Evolutionary conservation across 2,888 invertebrate genomes (phyloP).

Genomic region (Folsomia candida): DNA sequence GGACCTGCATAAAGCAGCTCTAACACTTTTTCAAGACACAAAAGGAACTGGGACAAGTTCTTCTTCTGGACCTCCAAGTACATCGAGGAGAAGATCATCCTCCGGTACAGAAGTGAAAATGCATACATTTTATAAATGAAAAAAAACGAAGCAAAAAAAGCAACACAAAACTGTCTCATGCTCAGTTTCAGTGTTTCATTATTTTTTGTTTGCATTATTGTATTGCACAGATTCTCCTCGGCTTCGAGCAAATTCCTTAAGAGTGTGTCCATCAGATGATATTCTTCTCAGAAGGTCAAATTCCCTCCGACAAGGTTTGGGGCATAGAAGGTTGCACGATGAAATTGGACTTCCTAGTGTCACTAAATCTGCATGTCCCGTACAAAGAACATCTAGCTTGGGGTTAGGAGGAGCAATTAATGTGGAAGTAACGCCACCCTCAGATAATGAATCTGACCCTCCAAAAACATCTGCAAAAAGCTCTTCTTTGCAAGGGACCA

Average conservation of each 20-base stretch:
- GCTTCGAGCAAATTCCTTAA: constrained; percentile 72
- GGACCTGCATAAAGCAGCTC: constrained; percentile 46
- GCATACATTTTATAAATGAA: background rate
- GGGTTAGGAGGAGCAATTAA: constrained; percentile 46
- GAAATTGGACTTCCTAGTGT: constrained; percentile 49
- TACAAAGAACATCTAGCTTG: constrained; percentile 4
- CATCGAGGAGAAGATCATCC: constrained; percentile 28
- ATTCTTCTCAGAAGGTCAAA: constrained; percentile 77
- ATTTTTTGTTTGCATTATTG: background rate
- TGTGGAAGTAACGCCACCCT: constrained; percentile 48
- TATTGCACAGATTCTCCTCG: constrained; percentile 49
- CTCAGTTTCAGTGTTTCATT: background rate
- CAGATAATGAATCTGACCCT: constrained; percentile 19
- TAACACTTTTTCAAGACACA: constrained; percentile 37
- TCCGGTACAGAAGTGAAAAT: constrained; percentile 23
- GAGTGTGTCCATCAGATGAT: constrained; percentile 68
- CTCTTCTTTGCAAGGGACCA: constrained; percentile 49
- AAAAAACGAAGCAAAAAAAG: background rate
- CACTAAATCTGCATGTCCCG: constrained; percentile 19
- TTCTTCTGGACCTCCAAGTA: constrained; percentile 11
- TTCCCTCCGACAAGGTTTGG: constrained; percentile 76
- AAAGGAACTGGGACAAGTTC: background rate
- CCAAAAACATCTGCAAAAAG: constrained; percentile 27
- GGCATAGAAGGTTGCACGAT: constrained; percentile 57
- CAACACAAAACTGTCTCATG: too few species aligned